Percentiles rank a stretch among this genome's conserved stretches.
Evolutionary conservation across 1,140 invertebrate genomes (phyloP).

Genomic region (Drosophila rufa): DNA sequence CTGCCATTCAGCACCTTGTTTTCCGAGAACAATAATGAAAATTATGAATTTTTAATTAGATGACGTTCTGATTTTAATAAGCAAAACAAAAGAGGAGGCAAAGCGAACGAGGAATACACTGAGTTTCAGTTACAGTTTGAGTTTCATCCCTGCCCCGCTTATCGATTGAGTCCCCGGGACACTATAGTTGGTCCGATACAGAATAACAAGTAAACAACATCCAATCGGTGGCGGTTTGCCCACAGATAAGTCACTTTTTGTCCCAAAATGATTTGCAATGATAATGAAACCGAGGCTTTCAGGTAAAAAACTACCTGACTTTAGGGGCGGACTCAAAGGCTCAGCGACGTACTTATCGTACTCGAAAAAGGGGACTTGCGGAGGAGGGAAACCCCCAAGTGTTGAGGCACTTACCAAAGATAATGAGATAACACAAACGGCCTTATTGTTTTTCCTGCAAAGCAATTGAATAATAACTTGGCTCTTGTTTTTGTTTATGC

Average conservation of each 20-base stretch:
- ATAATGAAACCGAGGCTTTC: conserved; percentile 24
- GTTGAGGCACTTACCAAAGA: conserved; percentile 13
- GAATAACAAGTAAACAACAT: conserved; percentile 28
- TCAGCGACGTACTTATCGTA: conserved; percentile 10
- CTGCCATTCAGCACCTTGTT: conserved; percentile 53
- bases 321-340: neutral
- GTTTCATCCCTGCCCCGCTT: neutral
- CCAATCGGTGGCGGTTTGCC: conserved; percentile 12
- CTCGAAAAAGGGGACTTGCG: conserved; percentile 1
- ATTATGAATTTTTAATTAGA: conserved; percentile 80
- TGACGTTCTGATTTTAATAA: conserved; percentile 62
- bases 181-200: neutral
- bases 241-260: conserved; percentile 10
- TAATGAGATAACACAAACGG: conserved; percentile 18
- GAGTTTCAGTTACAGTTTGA: conserved; percentile 4
- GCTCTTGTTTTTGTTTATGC: conserved; percentile 21
- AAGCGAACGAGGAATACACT: conserved; percentile 35
- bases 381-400: conserved; percentile 13
- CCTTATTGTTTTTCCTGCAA: conserved; percentile 16
- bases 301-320: conserved; percentile 36
- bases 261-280: conserved; percentile 17
- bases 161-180: neutral
- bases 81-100: conserved; percentile 33
- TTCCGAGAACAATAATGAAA: conserved; percentile 69
- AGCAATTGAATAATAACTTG: conserved; percentile 14